Evolutionary conservation across 2,888 invertebrate species (phyloP).

Genomic region (Phortica okadai): DNA sequence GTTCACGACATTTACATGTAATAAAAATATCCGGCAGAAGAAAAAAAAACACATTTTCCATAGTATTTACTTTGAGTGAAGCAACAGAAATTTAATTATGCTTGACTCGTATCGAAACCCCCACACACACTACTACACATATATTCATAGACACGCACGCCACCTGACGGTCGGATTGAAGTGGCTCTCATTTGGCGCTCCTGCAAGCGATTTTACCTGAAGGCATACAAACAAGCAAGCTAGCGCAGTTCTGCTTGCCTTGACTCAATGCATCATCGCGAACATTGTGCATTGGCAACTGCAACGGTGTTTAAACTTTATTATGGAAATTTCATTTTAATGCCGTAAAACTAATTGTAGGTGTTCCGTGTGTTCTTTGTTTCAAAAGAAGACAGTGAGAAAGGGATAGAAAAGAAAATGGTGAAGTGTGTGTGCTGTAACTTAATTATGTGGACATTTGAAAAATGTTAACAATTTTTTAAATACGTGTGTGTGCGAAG

Average conservation of each 20-base stretch:
- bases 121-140: background rate
- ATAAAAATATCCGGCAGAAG: background rate
- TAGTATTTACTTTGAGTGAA: background rate
- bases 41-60: background rate
- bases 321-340: slow-evolving; percentile 70
- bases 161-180: background rate
- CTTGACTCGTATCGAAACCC: background rate
- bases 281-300: background rate
- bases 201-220: background rate
- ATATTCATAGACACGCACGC: background rate
- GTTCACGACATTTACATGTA: too few relatives aligned
- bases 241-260: background rate
- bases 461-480: background rate
- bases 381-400: slow-evolving; percentile 8
- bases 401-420: too few relatives aligned
- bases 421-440: background rate
- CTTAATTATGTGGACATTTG: slow-evolving; percentile 15
- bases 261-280: background rate
- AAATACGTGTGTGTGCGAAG: background rate
- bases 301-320: slow-evolving; percentile 50
- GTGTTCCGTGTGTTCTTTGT: background rate
- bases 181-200: background rate
- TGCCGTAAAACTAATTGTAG: slow-evolving; percentile 49
- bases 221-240: too few relatives aligned
- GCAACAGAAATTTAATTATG: slow-evolving; percentile 14